phyloP scores from a whole-genome alignment of 2,797 vertebrate species.

The Poeciliopsis presidionis region DNA sequence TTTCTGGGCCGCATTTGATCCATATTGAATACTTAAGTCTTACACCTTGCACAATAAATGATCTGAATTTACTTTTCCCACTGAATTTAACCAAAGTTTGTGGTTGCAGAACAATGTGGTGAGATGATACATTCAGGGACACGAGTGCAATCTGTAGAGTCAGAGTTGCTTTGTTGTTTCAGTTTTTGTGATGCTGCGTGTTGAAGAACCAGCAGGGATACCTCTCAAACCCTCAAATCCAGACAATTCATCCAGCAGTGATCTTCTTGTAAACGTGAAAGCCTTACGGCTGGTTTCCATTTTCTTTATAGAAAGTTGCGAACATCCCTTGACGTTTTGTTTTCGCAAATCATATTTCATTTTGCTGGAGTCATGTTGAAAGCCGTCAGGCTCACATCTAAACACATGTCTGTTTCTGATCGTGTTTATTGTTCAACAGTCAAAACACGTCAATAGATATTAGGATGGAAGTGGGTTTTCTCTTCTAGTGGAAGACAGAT shows the following conservation, averaged over 20 bases:
- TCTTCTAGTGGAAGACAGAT: neutral
- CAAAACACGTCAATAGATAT: neutral
- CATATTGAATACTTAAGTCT: neutral
- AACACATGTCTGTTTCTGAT: conserved; percentile 16
- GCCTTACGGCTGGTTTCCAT: neutral
- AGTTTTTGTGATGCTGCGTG: neutral
- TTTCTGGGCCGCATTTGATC: too few species aligned
- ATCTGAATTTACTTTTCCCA: too few species aligned
- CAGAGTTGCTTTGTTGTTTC: neutral
- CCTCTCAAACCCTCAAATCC: neutral
- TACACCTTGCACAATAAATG: neutral
- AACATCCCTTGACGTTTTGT: neutral
- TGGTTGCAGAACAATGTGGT: neutral
- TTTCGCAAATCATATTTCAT: neutral
- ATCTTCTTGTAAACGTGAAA: neutral
- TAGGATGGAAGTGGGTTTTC: neutral
- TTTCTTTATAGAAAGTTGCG: neutral
- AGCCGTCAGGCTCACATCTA: neutral
- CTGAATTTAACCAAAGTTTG: neutral
- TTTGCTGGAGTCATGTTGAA: neutral
- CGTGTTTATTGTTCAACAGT: neutral
- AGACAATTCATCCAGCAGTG: neutral
- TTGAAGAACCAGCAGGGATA: neutral
- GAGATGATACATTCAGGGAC: neutral
- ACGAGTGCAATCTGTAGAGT: neutral